phyloP scores from a whole-genome alignment of 2,888 invertebrate species.

The Drosophila prolongata region DNA sequence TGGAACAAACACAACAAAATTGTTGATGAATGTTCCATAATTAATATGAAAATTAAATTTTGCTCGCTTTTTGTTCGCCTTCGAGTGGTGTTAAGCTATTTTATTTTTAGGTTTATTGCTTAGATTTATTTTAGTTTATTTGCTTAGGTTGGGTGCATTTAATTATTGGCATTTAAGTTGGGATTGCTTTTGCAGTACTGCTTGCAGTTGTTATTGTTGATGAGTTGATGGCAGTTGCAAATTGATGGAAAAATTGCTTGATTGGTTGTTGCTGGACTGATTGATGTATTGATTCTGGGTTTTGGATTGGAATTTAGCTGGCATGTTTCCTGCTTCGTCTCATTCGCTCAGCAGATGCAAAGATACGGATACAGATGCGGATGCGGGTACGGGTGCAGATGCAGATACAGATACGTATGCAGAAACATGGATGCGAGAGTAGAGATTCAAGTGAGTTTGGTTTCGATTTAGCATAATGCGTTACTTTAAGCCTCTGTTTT shows the following conservation, averaged over 20 bases:
- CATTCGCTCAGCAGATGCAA: slow-evolving; percentile 40
- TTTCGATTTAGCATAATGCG: slow-evolving; percentile 55
- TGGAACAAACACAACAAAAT: slow-evolving; percentile 74
- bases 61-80: slow-evolving; percentile 10
- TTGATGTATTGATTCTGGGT: slow-evolving; percentile 51
- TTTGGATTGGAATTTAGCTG: slow-evolving; percentile 55
- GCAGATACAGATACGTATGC: slow-evolving; percentile 37
- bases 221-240: slow-evolving; percentile 70
- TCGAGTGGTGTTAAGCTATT: slow-evolving; percentile 6
- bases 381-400: slow-evolving; percentile 33
- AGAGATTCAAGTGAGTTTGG: slow-evolving; percentile 45
- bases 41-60: slow-evolving; percentile 62
- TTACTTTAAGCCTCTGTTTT: slow-evolving; percentile 17
- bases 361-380: slow-evolving; percentile 27
- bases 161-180: slow-evolving; percentile 54
- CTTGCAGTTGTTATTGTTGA: slow-evolving; percentile 30
- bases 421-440: slow-evolving; percentile 42
- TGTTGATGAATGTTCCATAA: slow-evolving; percentile 80
- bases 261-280: slow-evolving; percentile 61
- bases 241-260: slow-evolving; percentile 70
- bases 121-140: slow-evolving; percentile 44
- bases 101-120: slow-evolving; percentile 16
- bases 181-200: slow-evolving; percentile 44
- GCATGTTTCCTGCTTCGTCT: slow-evolving; percentile 53
- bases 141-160: slow-evolving; percentile 65